phyloP scores from a whole-genome alignment of 2,113 vertebrate species.

The Poeciliopsis turrubarensis region DNA sequence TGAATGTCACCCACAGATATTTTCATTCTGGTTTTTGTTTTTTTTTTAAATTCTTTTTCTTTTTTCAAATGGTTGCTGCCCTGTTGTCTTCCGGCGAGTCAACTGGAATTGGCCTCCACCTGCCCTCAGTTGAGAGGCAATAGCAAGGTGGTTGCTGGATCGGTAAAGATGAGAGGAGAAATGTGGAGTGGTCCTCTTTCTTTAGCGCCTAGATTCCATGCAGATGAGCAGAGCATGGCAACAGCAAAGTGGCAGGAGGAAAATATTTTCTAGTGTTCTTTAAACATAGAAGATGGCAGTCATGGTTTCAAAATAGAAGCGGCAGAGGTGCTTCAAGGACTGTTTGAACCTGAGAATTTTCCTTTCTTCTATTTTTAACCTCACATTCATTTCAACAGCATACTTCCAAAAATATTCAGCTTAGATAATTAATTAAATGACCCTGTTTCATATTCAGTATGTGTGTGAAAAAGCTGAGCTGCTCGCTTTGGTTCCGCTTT shows the following conservation, averaged over 20 bases:
- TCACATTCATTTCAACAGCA: neutral
- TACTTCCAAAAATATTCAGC: neutral
- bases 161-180: conserved; percentile 21
- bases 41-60: no score
- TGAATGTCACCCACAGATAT: conserved; percentile 34
- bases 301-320: neutral
- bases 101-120: neutral
- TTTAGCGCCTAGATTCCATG: conserved; percentile 9
- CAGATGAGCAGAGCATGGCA: conserved; percentile 35
- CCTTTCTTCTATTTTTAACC: no score
- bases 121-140: conserved; percentile 8
- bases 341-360: neutral
- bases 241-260: neutral
- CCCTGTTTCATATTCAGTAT: neutral
- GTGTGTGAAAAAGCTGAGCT: neutral
- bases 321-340: neutral
- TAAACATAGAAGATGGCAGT: neutral
- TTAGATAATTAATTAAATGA: neutral
- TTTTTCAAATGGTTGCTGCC: conserved; percentile 4
- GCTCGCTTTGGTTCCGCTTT: neutral
- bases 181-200: conserved; percentile 20
- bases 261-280: conserved; percentile 17
- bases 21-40: conserved; percentile 35
- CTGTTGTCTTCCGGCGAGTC: conserved; percentile 2
- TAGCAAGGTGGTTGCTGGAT: conserved; percentile 21